These are phyloP conservation scores for Actias luna DNA, from an alignment of 2,888 invertebrate genomes.

Conservation along the genomic window DNA sequence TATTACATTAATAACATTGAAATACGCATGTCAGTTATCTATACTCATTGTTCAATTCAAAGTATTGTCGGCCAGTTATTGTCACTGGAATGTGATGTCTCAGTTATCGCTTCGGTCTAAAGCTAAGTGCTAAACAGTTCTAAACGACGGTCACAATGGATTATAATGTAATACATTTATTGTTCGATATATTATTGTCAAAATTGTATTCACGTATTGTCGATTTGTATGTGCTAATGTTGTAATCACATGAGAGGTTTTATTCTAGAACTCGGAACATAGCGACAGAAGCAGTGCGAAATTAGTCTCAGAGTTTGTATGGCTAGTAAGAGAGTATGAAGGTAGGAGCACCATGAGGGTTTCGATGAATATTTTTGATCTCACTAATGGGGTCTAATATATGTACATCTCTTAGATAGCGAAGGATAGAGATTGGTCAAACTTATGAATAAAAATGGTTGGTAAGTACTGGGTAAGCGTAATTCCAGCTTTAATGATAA, in stretches of 20 bases:
- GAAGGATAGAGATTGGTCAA: too few species aligned
- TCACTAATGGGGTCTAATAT: too few species aligned
- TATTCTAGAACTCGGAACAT: too few species aligned
- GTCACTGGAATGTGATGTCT: conserved; percentile 56
- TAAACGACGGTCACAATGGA: conserved; percentile 38
- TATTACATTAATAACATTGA: neutral
- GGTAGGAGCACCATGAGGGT: too few species aligned
- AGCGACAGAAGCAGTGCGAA: too few species aligned
- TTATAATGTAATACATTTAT: conserved; percentile 36
- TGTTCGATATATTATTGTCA: conserved; percentile 29
- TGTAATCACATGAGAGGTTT: neutral
- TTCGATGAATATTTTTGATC: too few species aligned
- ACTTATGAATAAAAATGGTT: too few species aligned
- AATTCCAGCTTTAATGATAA: too few species aligned
- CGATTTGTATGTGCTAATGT: neutral
- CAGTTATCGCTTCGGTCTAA: conserved; percentile 44
- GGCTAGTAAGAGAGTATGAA: too few species aligned
- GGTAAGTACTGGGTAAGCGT: too few species aligned
- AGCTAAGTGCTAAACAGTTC: conserved; percentile 30
- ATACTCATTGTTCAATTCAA: conserved; percentile 5
- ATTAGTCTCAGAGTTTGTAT: neutral
- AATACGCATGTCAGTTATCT: neutral
- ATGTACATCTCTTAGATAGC: too few species aligned
- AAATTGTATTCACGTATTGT: neutral
- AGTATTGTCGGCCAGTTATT: conserved; percentile 40